Base-by-base conservation (phyloP, 1,140 invertebrate species). In the Drosophila sturtevanti region DNA sequence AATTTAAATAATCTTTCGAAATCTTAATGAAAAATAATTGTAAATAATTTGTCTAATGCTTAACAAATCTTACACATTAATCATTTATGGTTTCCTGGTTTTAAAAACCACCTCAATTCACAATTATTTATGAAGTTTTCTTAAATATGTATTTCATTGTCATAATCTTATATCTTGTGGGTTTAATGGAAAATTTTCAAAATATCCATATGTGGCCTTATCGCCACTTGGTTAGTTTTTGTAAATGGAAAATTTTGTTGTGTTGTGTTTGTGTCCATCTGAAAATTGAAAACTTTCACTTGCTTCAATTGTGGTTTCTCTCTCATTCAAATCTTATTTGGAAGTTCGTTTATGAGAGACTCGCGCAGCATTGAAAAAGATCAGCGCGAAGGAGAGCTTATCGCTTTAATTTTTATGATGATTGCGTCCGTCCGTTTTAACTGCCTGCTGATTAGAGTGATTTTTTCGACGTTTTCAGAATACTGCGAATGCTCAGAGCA, bases 241-340 rank as follows among this genome's bases (percentile, higher is more conserved):
- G 60, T 58, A 64, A 81, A 74, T 86, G 81, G 81, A 86, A 86
- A 86, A 58, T 86, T 86, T 87, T 71, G 27, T 31, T 31, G 27
- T 21, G 11, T 18, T 44, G 14, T 44, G 41, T 44, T 7, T 14
- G 22, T 24, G 22, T 24, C 24, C 54, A 37, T n/a, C 48, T 70
- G 7, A 9, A 10, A 18, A 56, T 56, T 34, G 31, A 21, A 35
- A 38, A 68, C 62, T 80, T 71, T 75, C 59, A 54, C 74, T 72
- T 21, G 41, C 11, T 48, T 48, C 41, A 18, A 55, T 12, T 35
- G 54, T n/a, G n/a, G n/a, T n/a, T n/a, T n/a, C n/a, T 35, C 7
- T 24, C 21, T 60, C 37, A 22, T 60, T 37, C 34, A n/a, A n/a
- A 60, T 37, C 35, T 22, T 35, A 41, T 60, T 48, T 48, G 9